Percentiles rank a stretch among this genome's conserved stretches.
These are phyloP conservation scores for Wasmannia auropunctata DNA, from an alignment of 1,140 invertebrate species.

Conservation along the genomic window DNA sequence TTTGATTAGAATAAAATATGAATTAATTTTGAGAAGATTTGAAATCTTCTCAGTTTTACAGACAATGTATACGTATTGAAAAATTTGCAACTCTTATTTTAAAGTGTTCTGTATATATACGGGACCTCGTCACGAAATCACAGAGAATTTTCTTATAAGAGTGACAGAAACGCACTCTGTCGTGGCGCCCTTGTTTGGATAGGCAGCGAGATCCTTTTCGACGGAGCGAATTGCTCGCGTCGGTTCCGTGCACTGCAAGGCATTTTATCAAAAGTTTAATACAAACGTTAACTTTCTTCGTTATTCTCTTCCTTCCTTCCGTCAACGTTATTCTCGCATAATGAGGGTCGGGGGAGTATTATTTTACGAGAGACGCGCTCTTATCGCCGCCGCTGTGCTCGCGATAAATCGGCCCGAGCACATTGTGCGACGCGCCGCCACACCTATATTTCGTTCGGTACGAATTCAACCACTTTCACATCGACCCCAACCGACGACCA, in stretches of 20 bases:
- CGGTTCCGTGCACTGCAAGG: constrained; percentile 59
- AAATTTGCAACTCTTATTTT: constrained; percentile 4
- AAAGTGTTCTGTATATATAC: background rate
- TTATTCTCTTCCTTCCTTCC: constrained; percentile 75
- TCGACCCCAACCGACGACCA: background rate
- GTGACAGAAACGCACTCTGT: constrained; percentile 22
- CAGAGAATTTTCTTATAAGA: constrained; percentile 16
- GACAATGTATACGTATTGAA: background rate
- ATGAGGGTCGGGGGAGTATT: constrained; percentile 75
- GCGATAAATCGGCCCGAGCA: constrained; percentile 62
- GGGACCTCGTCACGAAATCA: background rate
- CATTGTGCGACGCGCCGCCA: constrained; percentile 40
- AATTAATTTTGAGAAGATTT: background rate
- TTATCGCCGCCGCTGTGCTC: constrained; percentile 65
- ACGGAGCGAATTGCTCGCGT: constrained; percentile 69
- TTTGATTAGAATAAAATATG: background rate
- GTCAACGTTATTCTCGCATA: constrained; percentile 81
- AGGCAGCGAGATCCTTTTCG: constrained; percentile 63
- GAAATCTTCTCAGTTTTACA: background rate
- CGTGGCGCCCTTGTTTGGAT: constrained; percentile 51
- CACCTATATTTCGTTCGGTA: constrained; percentile 34
- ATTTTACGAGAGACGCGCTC: constrained; percentile 71
- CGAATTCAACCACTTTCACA: background rate
- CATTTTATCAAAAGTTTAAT: constrained; percentile 76
- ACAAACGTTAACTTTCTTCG: constrained; percentile 78